These are phyloP conservation scores for Mormoops blainvillei DNA, from an alignment of 2,113 vertebrate species.

Conservation along the genomic window DNA sequence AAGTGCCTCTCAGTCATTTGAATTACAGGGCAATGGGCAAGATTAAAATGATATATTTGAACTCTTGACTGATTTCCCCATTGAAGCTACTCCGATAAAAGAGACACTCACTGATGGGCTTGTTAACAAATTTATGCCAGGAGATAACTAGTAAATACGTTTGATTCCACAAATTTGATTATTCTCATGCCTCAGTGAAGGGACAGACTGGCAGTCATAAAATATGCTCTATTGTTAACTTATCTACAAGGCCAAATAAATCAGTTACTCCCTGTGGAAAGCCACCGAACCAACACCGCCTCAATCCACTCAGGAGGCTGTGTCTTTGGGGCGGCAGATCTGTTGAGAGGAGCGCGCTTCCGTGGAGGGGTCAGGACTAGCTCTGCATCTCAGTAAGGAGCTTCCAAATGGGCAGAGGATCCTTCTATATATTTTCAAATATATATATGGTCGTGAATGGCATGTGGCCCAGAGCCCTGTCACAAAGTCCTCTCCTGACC, in stretches of 20 bases:
- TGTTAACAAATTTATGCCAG: not conserved
- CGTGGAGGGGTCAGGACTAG: not conserved
- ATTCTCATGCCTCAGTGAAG: not conserved
- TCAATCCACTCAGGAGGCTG: conserved; percentile 35
- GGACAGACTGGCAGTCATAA: not conserved
- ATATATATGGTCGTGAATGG: no score
- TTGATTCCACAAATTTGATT: conserved; percentile 22
- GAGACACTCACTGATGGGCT: not conserved
- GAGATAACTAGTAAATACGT: conserved; percentile 22
- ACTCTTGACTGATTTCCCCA: not conserved
- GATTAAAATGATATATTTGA: not conserved
- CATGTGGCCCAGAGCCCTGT: not conserved
- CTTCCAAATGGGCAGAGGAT: not conserved
- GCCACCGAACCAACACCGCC: conserved; percentile 6
- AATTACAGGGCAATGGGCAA: not conserved
- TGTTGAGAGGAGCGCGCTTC: not conserved
- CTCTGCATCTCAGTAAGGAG: not conserved
- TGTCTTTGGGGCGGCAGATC: not conserved
- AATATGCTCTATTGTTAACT: conserved; percentile 54
- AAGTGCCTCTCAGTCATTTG: not conserved
- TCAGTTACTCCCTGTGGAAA: conserved; percentile 21
- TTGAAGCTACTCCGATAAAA: conserved; percentile 6
- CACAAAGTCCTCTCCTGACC: not conserved
- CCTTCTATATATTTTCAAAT: no score
- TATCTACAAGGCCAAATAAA: conserved; percentile 42